Conservation (phyloP, 2,888 invertebrate species). For the Melitaea athalia region DNA sequence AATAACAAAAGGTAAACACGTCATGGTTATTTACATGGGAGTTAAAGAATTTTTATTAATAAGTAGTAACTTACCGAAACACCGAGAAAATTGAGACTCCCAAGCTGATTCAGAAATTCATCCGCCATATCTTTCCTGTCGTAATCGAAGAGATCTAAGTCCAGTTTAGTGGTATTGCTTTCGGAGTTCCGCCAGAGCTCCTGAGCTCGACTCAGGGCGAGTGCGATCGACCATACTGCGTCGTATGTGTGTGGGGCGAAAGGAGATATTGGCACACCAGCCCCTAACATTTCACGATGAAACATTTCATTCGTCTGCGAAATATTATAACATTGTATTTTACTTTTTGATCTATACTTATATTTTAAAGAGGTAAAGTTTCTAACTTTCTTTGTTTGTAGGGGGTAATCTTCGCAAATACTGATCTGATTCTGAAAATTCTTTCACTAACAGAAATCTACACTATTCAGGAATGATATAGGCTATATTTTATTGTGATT, state of each 20-base stretch:
- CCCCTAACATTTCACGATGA: slow-evolving; percentile 79
- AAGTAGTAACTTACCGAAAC: slow-evolving; percentile 92
- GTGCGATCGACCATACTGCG: slow-evolving; percentile 94
- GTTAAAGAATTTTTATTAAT: too few species aligned
- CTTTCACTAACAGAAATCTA: too few species aligned
- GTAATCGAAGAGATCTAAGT: slow-evolving; percentile 87
- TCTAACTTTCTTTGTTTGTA: too few species aligned
- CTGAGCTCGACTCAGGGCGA: slow-evolving; percentile 87
- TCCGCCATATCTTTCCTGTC: slow-evolving; percentile 87
- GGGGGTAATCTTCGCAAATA: too few species aligned
- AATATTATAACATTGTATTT: too few species aligned
- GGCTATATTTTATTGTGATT: too few species aligned
- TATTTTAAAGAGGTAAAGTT: too few species aligned
- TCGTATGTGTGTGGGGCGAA: slow-evolving; percentile 93
- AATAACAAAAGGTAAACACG: too few species aligned
- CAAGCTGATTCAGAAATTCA: slow-evolving; percentile 87
- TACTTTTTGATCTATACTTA: too few species aligned
- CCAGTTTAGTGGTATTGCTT: slow-evolving; percentile 53
- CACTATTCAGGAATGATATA: too few species aligned
- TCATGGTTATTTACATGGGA: too few species aligned
- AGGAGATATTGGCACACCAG: slow-evolving; percentile 81
- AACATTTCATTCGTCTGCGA: slow-evolving; percentile 86
- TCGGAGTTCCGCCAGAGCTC: slow-evolving; percentile 75
- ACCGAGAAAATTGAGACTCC: slow-evolving; percentile 89
- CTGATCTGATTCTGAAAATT: too few species aligned